Percentiles rank a stretch among this genome's conserved stretches.
Evolutionary conservation across 37 sponge, comb jelly and placozoan genomes (phyloP).

Genomic region (Chondrilla cf. caribensis): DNA sequence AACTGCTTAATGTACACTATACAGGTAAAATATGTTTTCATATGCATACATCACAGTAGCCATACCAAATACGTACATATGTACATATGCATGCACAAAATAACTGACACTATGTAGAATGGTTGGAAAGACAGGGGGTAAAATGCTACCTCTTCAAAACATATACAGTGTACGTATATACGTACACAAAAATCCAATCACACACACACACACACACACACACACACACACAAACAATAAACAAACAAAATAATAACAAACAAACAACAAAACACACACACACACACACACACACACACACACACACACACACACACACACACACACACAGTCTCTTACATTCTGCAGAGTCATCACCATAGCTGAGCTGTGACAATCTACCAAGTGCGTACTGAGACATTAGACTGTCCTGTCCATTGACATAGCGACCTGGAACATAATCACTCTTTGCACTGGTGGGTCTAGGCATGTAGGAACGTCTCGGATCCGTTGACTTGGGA

Average conservation of each 20-base stretch:
- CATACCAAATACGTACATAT: too few species aligned
- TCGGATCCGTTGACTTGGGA: constrained; percentile 21
- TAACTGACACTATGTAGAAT: too few species aligned
- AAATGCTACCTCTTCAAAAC: too few species aligned
- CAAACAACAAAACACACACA: background rate
- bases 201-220: too few species aligned
- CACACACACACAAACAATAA: too few species aligned
- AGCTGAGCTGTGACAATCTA: constrained; percentile 18
- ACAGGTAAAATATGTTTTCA: too few species aligned
- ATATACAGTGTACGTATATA: too few species aligned
- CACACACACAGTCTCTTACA: background rate
- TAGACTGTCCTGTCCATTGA: constrained; percentile 4
- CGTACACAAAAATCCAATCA: too few species aligned
- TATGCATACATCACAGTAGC: too few species aligned
- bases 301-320: background rate
- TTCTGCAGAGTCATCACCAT: background rate
- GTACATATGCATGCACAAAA: too few species aligned
- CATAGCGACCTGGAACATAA: constrained; percentile 1
- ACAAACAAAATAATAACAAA: background rate
- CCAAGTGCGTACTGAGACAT: constrained; percentile 21
- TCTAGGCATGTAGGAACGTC: background rate
- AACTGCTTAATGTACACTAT: too few species aligned
- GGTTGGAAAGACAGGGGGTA: too few species aligned
- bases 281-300: background rate
- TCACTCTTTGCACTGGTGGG: constrained; percentile 18